A percentile compares a stretch with the other conserved stretches of the same genome.
Evolutionary conservation across 1,140 invertebrate species (phyloP).

Genomic region (Drosophila bifasciata): DNA sequence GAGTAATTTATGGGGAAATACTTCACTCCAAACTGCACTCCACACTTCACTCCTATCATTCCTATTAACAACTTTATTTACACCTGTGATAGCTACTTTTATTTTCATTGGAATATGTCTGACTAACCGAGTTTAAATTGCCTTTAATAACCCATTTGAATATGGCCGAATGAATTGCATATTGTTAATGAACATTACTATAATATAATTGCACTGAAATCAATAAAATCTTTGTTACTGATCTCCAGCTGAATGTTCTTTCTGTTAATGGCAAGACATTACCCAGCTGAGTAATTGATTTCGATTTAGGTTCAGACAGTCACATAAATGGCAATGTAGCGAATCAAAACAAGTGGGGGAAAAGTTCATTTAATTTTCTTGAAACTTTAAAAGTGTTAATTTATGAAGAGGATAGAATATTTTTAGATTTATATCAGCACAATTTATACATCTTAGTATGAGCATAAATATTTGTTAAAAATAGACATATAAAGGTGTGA

Average conservation of each 20-base stretch:
- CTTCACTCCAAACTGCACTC: background rate
- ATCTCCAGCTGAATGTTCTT: background rate
- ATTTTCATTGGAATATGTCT: no score
- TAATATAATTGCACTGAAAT: constrained; percentile 33
- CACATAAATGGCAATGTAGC: background rate
- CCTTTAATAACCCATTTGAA: constrained; percentile 12
- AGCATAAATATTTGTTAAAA: no score
- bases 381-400: no score
- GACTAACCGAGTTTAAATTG: no score
- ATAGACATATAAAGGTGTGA: no score
- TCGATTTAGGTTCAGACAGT: constrained; percentile 1
- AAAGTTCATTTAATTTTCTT: no score
- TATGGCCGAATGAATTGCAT: constrained; percentile 34
- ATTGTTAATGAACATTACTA: constrained; percentile 38
- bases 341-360: no score
- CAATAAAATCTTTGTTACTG: constrained; percentile 23
- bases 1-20: constrained; percentile 7
- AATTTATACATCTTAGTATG: no score
- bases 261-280: constrained; percentile 16
- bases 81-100: constrained; percentile 22
- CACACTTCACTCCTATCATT: background rate
- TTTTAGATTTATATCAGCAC: background rate
- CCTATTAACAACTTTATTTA: constrained; percentile 29
- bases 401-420: no score
- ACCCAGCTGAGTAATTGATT: constrained; percentile 11